These are phyloP conservation scores for Drosophila algonquin DNA, from an alignment of 2,888 invertebrate genomes.

Conservation along the genomic window DNA sequence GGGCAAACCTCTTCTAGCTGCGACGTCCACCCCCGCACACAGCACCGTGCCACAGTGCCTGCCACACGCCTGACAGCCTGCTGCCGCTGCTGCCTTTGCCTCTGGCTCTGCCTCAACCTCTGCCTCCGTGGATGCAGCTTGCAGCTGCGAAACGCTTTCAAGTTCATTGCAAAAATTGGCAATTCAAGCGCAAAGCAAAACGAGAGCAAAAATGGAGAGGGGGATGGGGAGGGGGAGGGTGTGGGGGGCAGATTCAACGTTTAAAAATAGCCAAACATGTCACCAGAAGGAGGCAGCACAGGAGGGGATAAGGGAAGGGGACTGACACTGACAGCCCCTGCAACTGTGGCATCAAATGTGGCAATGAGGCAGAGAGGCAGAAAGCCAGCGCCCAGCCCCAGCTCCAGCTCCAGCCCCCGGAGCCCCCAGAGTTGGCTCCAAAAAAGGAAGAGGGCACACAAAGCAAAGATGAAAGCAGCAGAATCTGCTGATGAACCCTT, in stretches of 20 bases:
- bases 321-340: slow-evolving; percentile 36
- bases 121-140: background rate
- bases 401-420: background rate
- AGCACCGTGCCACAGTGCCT: too few relatives aligned
- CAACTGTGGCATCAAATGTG: slow-evolving; percentile 57
- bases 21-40: slow-evolving; percentile 38
- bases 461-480: background rate
- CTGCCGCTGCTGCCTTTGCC: slow-evolving; percentile 1
- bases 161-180: slow-evolving; percentile 53
- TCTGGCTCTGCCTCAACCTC: background rate
- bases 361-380: slow-evolving; percentile 64
- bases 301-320: slow-evolving; percentile 38
- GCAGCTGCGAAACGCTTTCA: slow-evolving; percentile 47
- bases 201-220: too few relatives aligned
- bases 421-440: slow-evolving; percentile 7
- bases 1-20: slow-evolving; percentile 40
- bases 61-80: slow-evolving; percentile 29
- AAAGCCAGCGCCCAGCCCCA: too few relatives aligned
- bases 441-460: slow-evolving; percentile 22
- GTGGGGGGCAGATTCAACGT: slow-evolving; percentile 44
- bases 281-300: slow-evolving; percentile 41
- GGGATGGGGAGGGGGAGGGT: too few relatives aligned
- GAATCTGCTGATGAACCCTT: background rate
- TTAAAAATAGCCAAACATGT: slow-evolving; percentile 75
- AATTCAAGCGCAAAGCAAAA: slow-evolving; percentile 69